Evolutionary conservation across 1,140 invertebrate species (phyloP).

Genomic region (Oedothorax gibbosus): DNA sequence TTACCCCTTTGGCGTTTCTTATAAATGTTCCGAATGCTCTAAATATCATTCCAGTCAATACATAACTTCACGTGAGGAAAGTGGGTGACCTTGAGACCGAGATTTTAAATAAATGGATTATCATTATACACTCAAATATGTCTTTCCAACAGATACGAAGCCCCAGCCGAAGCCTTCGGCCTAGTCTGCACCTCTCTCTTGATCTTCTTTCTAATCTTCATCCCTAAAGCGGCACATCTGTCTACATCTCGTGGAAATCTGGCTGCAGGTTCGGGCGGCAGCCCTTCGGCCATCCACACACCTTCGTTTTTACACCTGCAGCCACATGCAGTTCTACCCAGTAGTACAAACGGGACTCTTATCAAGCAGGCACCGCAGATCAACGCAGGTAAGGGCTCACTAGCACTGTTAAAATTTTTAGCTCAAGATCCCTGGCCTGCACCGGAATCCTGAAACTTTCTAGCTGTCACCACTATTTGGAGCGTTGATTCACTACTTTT

Average conservation of each 20-base stretch:
- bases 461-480: too few species aligned
- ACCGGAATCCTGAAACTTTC: too few species aligned
- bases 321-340: slow-evolving; percentile 69
- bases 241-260: slow-evolving; percentile 85
- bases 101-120: too few species aligned
- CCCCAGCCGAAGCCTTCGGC: slow-evolving; percentile 76
- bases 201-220: slow-evolving; percentile 92
- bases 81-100: too few species aligned
- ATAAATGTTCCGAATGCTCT: too few species aligned
- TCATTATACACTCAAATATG: too few species aligned
- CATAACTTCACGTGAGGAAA: too few species aligned
- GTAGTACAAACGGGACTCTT: slow-evolving; percentile 34
- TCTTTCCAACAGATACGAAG: slow-evolving; percentile 26
- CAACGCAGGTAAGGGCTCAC: slow-evolving; percentile 24
- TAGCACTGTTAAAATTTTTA: too few species aligned
- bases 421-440: too few species aligned
- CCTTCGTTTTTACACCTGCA: slow-evolving; percentile 93
- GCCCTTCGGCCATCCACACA: slow-evolving; percentile 78
- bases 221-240: slow-evolving; percentile 80
- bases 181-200: slow-evolving; percentile 83
- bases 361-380: slow-evolving; percentile 28
- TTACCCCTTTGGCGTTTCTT: too few species aligned
- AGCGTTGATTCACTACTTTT: too few species aligned
- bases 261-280: slow-evolving; percentile 75
- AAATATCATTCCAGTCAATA: too few species aligned